A percentile compares a stretch with the other conserved stretches of the same genome.
Conservation (phyloP, 2,888 invertebrate genomes). For the Parnassius orleans region DNA sequence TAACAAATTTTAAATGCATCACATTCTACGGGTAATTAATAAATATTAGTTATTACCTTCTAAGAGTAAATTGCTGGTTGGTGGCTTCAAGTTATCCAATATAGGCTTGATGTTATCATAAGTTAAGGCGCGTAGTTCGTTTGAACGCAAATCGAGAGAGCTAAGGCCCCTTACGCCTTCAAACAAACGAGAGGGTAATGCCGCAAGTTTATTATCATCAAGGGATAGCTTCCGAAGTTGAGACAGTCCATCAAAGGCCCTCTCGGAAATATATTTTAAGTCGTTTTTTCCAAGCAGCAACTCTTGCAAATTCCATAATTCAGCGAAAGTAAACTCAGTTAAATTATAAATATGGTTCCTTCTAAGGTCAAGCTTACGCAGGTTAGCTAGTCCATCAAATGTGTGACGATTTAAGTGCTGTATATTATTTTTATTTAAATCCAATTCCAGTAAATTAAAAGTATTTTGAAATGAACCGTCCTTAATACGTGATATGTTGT, state of each 20-base stretch:
- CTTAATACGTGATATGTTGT: slow-evolving; percentile 91
- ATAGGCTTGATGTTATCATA: slow-evolving; percentile 89
- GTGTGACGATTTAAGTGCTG: slow-evolving; percentile 87
- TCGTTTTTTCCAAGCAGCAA: slow-evolving; percentile 85
- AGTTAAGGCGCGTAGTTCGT: slow-evolving; percentile 88
- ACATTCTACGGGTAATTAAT: slow-evolving; percentile 50
- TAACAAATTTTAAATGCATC: slow-evolving; percentile 64
- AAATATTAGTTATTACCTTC: slow-evolving; percentile 83
- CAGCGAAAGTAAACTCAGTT: slow-evolving; percentile 89
- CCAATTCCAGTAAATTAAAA: slow-evolving; percentile 88
- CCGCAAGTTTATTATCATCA: slow-evolving; percentile 88
- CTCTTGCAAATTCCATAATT: slow-evolving; percentile 87
- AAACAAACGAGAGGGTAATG: too few species aligned
- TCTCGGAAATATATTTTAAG: slow-evolving; percentile 86
- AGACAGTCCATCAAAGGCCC: slow-evolving; percentile 88
- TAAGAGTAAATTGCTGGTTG: slow-evolving; percentile 86
- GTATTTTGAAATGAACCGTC: slow-evolving; percentile 90
- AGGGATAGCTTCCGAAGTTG: slow-evolving; percentile 86
- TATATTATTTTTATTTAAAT: slow-evolving; percentile 89
- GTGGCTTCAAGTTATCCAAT: slow-evolving; percentile 88
- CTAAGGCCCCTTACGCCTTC: too few species aligned
- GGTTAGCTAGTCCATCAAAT: slow-evolving; percentile 87
- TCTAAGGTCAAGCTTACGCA: slow-evolving; percentile 87
- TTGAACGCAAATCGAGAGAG: slow-evolving; percentile 84
- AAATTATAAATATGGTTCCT: slow-evolving; percentile 88